Conservation (phyloP, 2,888 invertebrate species). For the Octonoba sinensis region DNA sequence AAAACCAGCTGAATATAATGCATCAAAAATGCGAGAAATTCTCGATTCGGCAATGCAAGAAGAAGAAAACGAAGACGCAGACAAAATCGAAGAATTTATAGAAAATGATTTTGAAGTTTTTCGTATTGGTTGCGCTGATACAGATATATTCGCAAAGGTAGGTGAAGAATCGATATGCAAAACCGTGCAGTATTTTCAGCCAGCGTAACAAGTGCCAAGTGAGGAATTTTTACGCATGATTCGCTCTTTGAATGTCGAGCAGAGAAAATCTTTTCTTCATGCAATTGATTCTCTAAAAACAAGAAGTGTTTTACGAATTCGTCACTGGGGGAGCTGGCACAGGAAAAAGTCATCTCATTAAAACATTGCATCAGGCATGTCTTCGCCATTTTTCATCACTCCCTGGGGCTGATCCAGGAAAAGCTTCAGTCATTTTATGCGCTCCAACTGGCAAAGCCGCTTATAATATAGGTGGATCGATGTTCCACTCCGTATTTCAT, state of each 20-base stretch:
- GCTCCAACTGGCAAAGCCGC: slow-evolving; percentile 68
- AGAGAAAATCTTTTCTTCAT: not conserved
- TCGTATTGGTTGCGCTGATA: not conserved
- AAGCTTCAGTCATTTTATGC: slow-evolving; percentile 44
- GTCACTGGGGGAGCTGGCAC: slow-evolving; percentile 67
- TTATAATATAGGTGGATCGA: slow-evolving; percentile 67
- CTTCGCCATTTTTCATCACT: not conserved
- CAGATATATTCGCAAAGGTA: not conserved
- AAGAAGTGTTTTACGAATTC: slow-evolving; percentile 20
- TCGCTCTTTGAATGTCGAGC: not conserved
- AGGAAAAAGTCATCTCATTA: slow-evolving; percentile 66
- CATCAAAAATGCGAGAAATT: not conserved
- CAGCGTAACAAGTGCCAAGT: not conserved
- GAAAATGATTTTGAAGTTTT: not conserved
- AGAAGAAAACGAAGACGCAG: not conserved
- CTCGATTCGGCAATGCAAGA: not conserved
- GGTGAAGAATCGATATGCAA: not conserved
- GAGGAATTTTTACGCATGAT: not conserved
- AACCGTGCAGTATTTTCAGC: not conserved
- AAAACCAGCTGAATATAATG: not conserved
- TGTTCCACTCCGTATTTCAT: slow-evolving; percentile 67
- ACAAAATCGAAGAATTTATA: not conserved
- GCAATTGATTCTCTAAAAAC: not conserved
- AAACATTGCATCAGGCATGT: slow-evolving; percentile 60
- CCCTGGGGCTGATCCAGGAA: not conserved